Evolutionary conservation across 1,140 invertebrate species (phyloP).

Genomic region (Agraylea sexmaculata): DNA sequence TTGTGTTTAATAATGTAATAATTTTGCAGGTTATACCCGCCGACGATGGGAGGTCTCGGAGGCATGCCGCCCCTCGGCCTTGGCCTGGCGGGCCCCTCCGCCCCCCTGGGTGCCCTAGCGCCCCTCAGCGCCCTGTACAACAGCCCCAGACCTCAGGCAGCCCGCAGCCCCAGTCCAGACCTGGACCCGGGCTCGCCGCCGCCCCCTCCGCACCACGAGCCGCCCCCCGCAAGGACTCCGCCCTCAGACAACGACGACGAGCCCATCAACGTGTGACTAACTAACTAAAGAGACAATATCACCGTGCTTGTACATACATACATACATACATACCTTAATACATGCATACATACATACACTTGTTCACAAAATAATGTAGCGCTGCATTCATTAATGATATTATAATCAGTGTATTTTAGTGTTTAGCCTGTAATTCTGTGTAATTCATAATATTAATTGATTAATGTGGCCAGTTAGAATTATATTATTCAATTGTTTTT

Average conservation of each 20-base stretch:
- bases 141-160: constrained; percentile 18
- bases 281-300: no score
- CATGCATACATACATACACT: no score
- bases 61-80: constrained; percentile 29
- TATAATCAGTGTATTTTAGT: no score
- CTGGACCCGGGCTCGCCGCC: constrained; percentile 31
- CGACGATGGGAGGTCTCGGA: constrained; percentile 42
- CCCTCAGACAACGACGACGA: constrained; percentile 47
- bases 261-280: constrained; percentile 21
- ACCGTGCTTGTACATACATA: no score
- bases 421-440: no score
- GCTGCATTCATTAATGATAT: no score
- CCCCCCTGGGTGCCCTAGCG: constrained; percentile 37
- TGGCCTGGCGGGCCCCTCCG: constrained; percentile 50
- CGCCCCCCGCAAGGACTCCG: constrained; percentile 29
- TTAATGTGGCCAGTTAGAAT: no score
- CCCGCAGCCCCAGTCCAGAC: constrained; percentile 18
- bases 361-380: no score
- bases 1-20: constrained; percentile 5
- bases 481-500: no score
- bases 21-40: constrained; percentile 40
- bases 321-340: no score
- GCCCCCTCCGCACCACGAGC: constrained; percentile 8
- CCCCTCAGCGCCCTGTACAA: constrained; percentile 25
- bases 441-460: no score